Evolutionary conservation across 2,113 vertebrate genomes (phyloP).

Genomic region (Atherinomorus stipes): DNA sequence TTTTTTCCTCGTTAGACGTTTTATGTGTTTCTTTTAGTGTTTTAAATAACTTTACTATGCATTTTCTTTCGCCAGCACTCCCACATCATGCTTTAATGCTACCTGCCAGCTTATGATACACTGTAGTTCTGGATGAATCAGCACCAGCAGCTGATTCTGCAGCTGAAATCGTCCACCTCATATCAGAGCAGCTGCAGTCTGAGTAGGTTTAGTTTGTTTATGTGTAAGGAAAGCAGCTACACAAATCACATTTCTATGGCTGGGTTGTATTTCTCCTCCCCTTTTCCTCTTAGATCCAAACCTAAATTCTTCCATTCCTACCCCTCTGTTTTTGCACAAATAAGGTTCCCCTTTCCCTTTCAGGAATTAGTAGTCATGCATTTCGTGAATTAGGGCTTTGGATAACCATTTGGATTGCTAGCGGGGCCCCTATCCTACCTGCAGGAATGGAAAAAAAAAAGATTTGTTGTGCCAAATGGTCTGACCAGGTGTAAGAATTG

Average conservation of each 20-base stretch:
- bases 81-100: slow-evolving; percentile 42
- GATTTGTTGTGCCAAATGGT: not conserved
- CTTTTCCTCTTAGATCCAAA: not conserved
- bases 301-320: not conserved
- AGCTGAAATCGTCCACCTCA: not conserved
- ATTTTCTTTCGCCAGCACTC: slow-evolving; percentile 34
- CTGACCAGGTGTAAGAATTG: not conserved
- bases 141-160: not conserved
- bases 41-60: slow-evolving; percentile 42
- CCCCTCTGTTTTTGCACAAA: no score
- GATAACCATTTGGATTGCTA: no score
- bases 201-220: not conserved
- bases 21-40: slow-evolving; percentile 16
- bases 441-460: no score
- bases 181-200: slow-evolving; percentile 11
- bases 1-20: slow-evolving; percentile 31
- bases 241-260: not conserved
- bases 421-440: no score
- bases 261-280: not conserved
- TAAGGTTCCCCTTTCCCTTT: no score
- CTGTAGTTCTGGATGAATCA: slow-evolving; percentile 7
- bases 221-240: not conserved
- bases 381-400: no score
- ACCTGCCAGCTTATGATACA: slow-evolving; percentile 24
- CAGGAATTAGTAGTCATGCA: no score